Evolutionary conservation across 2,888 invertebrate genomes (phyloP).

Genomic region (Eilema sororculum): DNA sequence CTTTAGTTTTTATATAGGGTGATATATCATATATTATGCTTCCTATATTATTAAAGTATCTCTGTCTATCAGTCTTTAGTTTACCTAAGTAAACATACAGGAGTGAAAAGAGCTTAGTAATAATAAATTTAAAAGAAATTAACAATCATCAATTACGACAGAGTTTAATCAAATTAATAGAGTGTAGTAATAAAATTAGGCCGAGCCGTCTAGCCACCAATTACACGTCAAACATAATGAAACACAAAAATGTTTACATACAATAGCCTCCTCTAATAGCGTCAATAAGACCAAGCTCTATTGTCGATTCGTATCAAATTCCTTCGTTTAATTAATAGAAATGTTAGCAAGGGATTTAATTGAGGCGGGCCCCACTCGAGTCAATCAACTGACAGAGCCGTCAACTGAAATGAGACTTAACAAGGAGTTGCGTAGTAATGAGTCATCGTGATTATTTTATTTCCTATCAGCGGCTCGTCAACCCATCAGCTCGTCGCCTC

Average conservation of each 20-base stretch:
- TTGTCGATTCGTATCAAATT: slow-evolving; percentile 60
- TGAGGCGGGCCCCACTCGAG: slow-evolving; percentile 56
- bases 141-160: slow-evolving; percentile 10
- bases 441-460: slow-evolving; percentile 53
- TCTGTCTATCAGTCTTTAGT: not conserved
- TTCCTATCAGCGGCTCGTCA: slow-evolving; percentile 39
- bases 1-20: not conserved
- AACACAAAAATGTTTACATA: slow-evolving; percentile 55
- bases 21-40: too few species aligned
- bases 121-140: slow-evolving; percentile 1
- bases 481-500: slow-evolving; percentile 21
- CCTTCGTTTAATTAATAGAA: slow-evolving; percentile 63
- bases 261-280: slow-evolving; percentile 47
- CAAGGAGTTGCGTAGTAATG: slow-evolving; percentile 51
- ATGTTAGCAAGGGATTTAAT: slow-evolving; percentile 61
- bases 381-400: slow-evolving; percentile 54
- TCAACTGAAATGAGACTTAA: slow-evolving; percentile 38
- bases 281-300: slow-evolving; percentile 43
- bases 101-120: not conserved
- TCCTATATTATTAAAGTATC: not conserved
- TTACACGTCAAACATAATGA: slow-evolving; percentile 42
- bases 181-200: slow-evolving; percentile 20
- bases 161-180: slow-evolving; percentile 15
- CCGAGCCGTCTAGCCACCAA: slow-evolving; percentile 31
- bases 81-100: not conserved